phyloP scores from a whole-genome alignment of 2,888 invertebrate genomes.

The Euproctis similis region DNA sequence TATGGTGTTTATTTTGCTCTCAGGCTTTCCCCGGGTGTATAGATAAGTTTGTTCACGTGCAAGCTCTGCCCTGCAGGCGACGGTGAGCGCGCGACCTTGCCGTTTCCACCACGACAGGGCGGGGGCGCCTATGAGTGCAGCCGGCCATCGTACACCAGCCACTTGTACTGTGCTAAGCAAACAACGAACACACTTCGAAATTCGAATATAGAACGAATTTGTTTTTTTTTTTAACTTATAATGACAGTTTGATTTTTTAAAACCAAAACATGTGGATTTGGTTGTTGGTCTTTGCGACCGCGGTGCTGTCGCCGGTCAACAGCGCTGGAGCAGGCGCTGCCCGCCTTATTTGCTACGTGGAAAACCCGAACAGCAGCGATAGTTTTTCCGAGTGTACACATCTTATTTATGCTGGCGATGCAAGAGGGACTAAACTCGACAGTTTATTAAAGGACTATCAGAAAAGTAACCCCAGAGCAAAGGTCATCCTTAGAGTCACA shows the following conservation, averaged over 20 bases:
- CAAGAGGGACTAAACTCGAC: slow-evolving; percentile 61
- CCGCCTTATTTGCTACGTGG: slow-evolving; percentile 64
- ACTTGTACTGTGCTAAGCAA: slow-evolving; percentile 57
- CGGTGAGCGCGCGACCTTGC: slow-evolving; percentile 63
- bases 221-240: slow-evolving; percentile 19
- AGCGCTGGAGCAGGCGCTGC: slow-evolving; percentile 66
- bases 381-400: slow-evolving; percentile 68
- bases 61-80: slow-evolving; percentile 26
- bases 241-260: slow-evolving; percentile 44
- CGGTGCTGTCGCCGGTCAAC: slow-evolving; percentile 35
- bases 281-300: slow-evolving; percentile 45
- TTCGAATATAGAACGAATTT: slow-evolving; percentile 35
- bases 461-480: slow-evolving; percentile 64
- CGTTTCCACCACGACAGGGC: slow-evolving; percentile 39
- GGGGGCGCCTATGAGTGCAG: slow-evolving; percentile 62
- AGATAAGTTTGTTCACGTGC: slow-evolving; percentile 1
- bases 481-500: slow-evolving; percentile 71
- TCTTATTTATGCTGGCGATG: slow-evolving; percentile 63
- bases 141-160: slow-evolving; percentile 35
- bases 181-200: slow-evolving; percentile 53
- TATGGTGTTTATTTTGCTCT: no score
- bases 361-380: slow-evolving; percentile 40
- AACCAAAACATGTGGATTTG: slow-evolving; percentile 51
- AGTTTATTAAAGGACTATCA: slow-evolving; percentile 62
- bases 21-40: background rate